These are phyloP conservation scores for Chrysopa pallens DNA, from an alignment of 1,140 invertebrate genomes.

Conservation along the genomic window DNA sequence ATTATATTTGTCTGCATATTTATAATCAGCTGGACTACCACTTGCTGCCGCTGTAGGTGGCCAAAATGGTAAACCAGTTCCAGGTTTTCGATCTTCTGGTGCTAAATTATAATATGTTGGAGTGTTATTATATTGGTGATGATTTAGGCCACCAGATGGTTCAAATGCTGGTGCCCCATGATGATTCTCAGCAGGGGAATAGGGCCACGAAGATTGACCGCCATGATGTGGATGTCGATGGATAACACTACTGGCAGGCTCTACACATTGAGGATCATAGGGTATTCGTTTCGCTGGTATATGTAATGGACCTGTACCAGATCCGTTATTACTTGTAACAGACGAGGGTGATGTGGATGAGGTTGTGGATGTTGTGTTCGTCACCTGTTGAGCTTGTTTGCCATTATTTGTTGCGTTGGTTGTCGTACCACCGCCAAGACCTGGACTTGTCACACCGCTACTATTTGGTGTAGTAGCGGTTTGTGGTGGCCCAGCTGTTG, in stretches of 20 bases:
- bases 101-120: conserved; percentile 62
- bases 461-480: conserved; percentile 27
- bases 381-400: conserved; percentile 7
- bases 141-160: conserved; percentile 36
- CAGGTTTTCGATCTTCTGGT: conserved; percentile 35
- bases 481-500: conserved; percentile 25
- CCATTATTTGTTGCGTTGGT: conserved; percentile 28
- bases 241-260: conserved; percentile 34
- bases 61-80: conserved; percentile 45
- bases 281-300: conserved; percentile 63
- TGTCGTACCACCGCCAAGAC: conserved; percentile 25
- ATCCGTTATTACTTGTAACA: conserved; percentile 39
- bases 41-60: conserved; percentile 37
- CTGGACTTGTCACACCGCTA: conserved; percentile 28
- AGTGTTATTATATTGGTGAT: conserved; percentile 49
- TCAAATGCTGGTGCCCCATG: conserved; percentile 32
- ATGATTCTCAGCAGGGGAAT: conserved; percentile 43
- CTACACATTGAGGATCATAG: conserved; percentile 39
- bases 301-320: conserved; percentile 47
- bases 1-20: conserved; percentile 29
- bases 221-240: conserved; percentile 50
- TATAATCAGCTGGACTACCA: conserved; percentile 36
- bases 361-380: conserved; percentile 28
- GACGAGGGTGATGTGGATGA: conserved; percentile 51
- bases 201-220: conserved; percentile 46